phyloP scores from a whole-genome alignment of 2,888 invertebrate species.

The Seladonia tumulorum region DNA sequence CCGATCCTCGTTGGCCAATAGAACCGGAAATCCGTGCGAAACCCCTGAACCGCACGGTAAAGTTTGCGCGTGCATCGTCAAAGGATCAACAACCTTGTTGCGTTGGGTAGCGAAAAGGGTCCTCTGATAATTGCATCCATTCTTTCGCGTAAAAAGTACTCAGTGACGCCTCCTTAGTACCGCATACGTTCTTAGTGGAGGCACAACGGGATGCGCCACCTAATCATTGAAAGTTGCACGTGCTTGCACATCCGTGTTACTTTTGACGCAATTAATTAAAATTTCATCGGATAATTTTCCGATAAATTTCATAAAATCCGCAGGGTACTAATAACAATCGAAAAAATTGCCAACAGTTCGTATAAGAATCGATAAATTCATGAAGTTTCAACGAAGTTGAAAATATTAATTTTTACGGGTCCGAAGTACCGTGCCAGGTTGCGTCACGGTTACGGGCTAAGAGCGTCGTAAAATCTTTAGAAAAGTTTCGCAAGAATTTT shows the following conservation, averaged over 20 bases:
- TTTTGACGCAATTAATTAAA: too few relatives aligned
- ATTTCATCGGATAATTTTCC: too few relatives aligned
- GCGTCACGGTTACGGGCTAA: neutral
- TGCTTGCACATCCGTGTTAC: too few relatives aligned
- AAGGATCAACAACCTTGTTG: neutral
- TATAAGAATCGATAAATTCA: neutral
- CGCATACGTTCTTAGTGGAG: neutral
- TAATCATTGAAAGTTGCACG: too few relatives aligned
- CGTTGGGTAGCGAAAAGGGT: neutral
- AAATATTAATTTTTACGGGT: neutral
- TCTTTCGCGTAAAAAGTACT: neutral
- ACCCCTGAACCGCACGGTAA: constrained; percentile 59
- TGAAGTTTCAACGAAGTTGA: neutral
- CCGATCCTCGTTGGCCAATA: constrained; percentile 53
- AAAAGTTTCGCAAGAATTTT: neutral
- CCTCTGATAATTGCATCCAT: neutral
- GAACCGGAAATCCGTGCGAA: constrained; percentile 64
- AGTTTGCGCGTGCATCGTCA: constrained; percentile 50
- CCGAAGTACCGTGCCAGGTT: neutral
- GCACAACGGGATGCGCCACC: neutral
- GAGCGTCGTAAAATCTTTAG: neutral
- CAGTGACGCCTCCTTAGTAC: too few relatives aligned
- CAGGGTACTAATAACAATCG: neutral
- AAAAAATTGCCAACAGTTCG: neutral
- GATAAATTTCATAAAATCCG: neutral